Evolutionary conservation across 37 sponge, comb jelly and placozoan species (phyloP), one percentile per base, ranked within the genome.

Genomic region (Crambe crambe): DNA sequence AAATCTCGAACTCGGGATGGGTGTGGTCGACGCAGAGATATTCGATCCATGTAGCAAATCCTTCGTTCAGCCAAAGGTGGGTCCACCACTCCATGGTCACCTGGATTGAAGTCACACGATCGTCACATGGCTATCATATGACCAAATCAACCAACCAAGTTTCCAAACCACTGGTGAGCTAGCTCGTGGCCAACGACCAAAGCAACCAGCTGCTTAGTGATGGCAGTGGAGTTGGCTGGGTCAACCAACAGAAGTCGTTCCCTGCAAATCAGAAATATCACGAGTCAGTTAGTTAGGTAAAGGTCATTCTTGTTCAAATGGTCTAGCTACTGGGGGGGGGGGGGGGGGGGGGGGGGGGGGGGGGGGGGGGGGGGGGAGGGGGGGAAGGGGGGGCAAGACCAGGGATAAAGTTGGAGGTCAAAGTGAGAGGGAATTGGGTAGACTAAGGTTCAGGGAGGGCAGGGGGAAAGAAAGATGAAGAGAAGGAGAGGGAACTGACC

Each of bases 81-180:
- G n/a, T n/a, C n/a, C n/a, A n/a, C n/a, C n/a, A n/a, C n/a, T n/a
- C n/a, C n/a, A n/a, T 97, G 94, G 29, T 94, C 93, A 51, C 54
- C 54, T 51, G 54, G 94, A 97, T 93, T n/a, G 54, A 29, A 40
- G 17, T 20, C 97, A 97, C 73, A 91, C 89, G 94, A 97, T 94
- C 70, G 90, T 91, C 37, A 97, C 94, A 68, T 73, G 44, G 42
- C 37, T 63, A 63, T 12, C 25, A 63, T 8, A 8, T 23, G 26
- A 63, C 27, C n/a, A 25, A 4, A 21, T 5, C n/a, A 42, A 29
- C 85, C 37, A 38, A 95, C 96, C 68, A 97, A 79, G 79, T 97
- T 97, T 18, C 98, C 98, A 82, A 97, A 97, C 95, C 98, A 94
- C 83, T 92, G 92, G 70, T 94, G 98, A 35, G 98, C 98, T 58